Evolutionary conservation across 2,113 vertebrate genomes (phyloP), one percentile per base, ranked within the genome.

Genomic region (Melanocharis versteri): DNA sequence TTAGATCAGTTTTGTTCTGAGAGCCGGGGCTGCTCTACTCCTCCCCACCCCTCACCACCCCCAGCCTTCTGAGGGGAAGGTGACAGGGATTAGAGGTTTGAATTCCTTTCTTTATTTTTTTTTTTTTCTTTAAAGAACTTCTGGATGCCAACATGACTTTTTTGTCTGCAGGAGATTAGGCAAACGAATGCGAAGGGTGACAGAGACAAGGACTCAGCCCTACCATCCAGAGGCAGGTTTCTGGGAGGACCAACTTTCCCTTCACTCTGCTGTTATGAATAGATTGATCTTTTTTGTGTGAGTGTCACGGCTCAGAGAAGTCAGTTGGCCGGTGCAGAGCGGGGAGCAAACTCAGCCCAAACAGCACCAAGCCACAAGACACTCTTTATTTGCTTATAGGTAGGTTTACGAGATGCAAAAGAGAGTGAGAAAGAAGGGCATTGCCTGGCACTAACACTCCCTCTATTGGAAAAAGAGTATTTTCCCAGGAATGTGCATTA

Each of bases 381-480:
- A 4, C 17, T 24, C 9, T 87, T 87, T 68, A 81, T 88, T 88
- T 78, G 71, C 71, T 88, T 66, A 30, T 17, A 81, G 80, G 85
- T 78, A 83, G n/a, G 79, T 77, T 94, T 92, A 68, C 2, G 1
- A 76, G 37, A 88, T 15, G 72, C 56, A 88, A 66, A 66, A 92
- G 51, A 68, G 58, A 95, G 77, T n/a, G 69, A 92, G 71, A 80
- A 87, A 70, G 50, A 91, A 91, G 78, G 76, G 88, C 57, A 93
- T 96, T 94, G 92, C 88, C 83, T 96, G 90, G 90, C 94, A 96
- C 96, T 90, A 93, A 95, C 45, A 68, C 94, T 97, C 94, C 96
- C 96, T 97, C 93, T 97, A 89, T 96, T 94, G 96, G 96, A 96
- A 97, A 96, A 95, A 94, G 60, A 87, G 70, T 79, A 95, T 76